Conservation (phyloP, 1,140 invertebrate species). For the Bombus waltoni region DNA sequence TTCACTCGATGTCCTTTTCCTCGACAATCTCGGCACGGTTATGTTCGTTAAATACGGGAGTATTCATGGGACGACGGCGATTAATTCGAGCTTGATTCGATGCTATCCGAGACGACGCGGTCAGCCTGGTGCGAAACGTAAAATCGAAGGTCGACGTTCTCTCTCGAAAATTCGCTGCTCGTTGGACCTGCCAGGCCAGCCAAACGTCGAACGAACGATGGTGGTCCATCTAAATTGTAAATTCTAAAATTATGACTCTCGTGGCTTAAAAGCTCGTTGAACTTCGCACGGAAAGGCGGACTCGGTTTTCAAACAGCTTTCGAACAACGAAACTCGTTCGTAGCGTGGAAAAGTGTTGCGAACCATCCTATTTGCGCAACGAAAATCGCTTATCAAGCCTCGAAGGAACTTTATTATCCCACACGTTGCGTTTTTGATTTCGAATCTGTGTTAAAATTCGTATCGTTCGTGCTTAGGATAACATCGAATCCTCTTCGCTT, state of each 20-base stretch:
- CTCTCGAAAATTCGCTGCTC: neutral
- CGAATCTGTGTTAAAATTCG: neutral
- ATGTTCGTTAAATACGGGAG: neutral
- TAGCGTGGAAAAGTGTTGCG: neutral
- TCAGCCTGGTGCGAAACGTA: neutral
- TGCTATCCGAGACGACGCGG: neutral
- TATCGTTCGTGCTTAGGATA: neutral
- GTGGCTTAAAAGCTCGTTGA: conserved; percentile 39
- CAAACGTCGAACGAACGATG: neutral
- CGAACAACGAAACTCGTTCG: neutral
- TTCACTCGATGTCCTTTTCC: too few species aligned
- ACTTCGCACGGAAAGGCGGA: neutral
- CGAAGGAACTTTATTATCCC: neutral
- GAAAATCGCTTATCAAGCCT: neutral
- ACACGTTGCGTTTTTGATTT: neutral
- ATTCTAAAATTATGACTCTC: conserved; percentile 49
- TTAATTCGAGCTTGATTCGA: conserved; percentile 39
- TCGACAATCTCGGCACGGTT: too few species aligned
- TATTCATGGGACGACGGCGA: neutral
- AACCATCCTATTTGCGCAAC: neutral
- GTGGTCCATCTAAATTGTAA: conserved; percentile 9
- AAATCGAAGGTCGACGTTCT: conserved; percentile 37
- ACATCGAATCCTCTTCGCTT: neutral
- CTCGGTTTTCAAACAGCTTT: conserved; percentile 9
- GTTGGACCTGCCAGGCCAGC: neutral